Conservation (phyloP, 2,113 vertebrate genomes). For the Boulengerochromis microlepis region DNA sequence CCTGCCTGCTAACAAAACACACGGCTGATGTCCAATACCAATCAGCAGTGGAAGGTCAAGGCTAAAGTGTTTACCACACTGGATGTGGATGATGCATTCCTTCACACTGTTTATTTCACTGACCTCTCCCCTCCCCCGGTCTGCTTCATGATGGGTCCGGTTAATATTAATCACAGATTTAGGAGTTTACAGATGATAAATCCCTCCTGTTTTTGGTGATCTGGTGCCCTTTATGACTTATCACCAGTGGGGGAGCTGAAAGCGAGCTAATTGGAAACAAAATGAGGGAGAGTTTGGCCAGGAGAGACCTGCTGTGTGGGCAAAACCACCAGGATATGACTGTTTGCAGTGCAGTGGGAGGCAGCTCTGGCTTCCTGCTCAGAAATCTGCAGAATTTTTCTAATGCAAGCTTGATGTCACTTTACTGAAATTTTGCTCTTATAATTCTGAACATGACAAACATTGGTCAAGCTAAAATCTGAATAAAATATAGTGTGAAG, state of each 20-base stretch:
- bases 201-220: not conserved
- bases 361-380: not conserved
- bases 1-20: slow-evolving; percentile 15
- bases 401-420: not conserved
- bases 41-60: slow-evolving; percentile 35
- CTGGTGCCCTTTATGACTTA: slow-evolving; percentile 12
- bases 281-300: not conserved
- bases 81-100: slow-evolving; percentile 3
- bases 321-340: slow-evolving; percentile 10
- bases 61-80: slow-evolving; percentile 29
- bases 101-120: not conserved
- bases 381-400: not conserved
- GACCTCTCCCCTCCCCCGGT: not conserved
- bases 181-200: slow-evolving; percentile 19
- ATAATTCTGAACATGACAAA: not conserved
- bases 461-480: not conserved
- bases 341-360: slow-evolving; percentile 27
- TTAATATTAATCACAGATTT: slow-evolving; percentile 28
- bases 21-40: slow-evolving; percentile 6
- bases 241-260: slow-evolving; percentile 1
- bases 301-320: slow-evolving; percentile 29
- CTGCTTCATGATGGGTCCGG: not conserved
- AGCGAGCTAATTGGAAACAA: slow-evolving; percentile 26
- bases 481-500: not conserved
- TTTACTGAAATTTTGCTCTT: not conserved